A percentile compares a stretch with the other conserved stretches of the same genome.
Evolutionary conservation across 2,888 invertebrate species (phyloP).

Genomic region (Drosophila lacicola): DNA sequence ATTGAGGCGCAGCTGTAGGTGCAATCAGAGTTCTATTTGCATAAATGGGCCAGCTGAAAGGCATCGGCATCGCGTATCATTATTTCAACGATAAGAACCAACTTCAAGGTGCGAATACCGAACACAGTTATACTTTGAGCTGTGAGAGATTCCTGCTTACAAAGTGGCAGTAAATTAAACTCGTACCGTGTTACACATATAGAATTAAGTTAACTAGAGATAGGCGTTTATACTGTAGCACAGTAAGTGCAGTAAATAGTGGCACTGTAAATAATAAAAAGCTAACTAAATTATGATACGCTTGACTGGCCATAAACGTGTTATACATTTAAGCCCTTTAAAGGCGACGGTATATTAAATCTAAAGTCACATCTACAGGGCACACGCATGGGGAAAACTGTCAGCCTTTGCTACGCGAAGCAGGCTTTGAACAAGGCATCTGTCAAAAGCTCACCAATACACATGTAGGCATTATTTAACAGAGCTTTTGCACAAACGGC

Average conservation of each 20-base stretch:
- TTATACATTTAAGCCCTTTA: background rate
- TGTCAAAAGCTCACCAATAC: conserved; percentile 2
- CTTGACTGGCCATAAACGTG: background rate
- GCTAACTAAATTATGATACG: background rate
- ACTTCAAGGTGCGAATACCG: conserved; percentile 23
- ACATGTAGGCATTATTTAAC: background rate
- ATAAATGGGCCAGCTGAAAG: conserved; percentile 48
- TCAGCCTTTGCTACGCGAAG: background rate
- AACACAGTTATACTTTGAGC: conserved; percentile 9
- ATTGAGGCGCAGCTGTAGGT: conserved; percentile 53
- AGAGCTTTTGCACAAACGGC: background rate
- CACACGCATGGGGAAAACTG: background rate
- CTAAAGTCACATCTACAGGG: background rate
- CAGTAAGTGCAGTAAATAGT: conserved; percentile 8
- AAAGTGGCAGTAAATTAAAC: conserved; percentile 25
- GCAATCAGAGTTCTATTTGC: conserved; percentile 68
- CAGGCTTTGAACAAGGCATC: background rate
- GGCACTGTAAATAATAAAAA: background rate
- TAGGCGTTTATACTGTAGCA: conserved; percentile 5
- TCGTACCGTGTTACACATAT: background rate
- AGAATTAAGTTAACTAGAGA: conserved; percentile 4
- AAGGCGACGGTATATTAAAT: background rate
- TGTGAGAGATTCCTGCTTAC: conserved; percentile 2
- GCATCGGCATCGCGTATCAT: conserved; percentile 22
- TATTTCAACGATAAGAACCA: conserved; percentile 46